Evolutionary conservation across 2,888 invertebrate species (phyloP), one percentile per base, ranked within the genome.

Genomic region (Alcis repandata): DNA sequence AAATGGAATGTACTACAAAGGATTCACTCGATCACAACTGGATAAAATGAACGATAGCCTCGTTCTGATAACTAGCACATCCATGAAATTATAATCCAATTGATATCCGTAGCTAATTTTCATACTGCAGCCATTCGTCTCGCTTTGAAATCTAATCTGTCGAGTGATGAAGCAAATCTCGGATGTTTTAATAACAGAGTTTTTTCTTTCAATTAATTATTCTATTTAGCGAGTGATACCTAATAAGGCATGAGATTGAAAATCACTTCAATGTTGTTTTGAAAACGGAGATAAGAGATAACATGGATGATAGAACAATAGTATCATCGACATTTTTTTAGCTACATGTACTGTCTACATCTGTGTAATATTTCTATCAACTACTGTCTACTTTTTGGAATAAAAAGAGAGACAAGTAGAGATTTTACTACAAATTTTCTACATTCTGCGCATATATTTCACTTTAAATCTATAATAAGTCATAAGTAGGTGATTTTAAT

Each of bases 131-230:
- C 84, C 81, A 91, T 92, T 90, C 79, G 88, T 74, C 80, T 84
- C 89, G 90, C 83, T 81, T 79, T 79, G 85, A 84, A 85, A 83
- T 87, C 86, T 90, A 91, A 92, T 92, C 87, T 90, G 84, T 80
- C 75, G 79, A 85, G 84, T 93, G 93, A 92, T 88, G 79, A 75
- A 77, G 88, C 92, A 83, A 80, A 87, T 89, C 83, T 79, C 83
- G 76, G 80, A 83, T 79, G 81, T 81, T 80, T 76, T 84, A 85
- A 83, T 79, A 82, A 83, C 48, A 67, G 48, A 51, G 85, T 87
- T 89, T 86, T 88, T 88, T 84, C 83, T 86, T 88, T 88, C 87
- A 92, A 89, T 89, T 85, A 86, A 87, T 86, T 82, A 79, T 86
- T 88, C 89, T 89, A 90, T 89, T 85, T 87, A 81, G 83, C 79